Evolutionary conservation across 2,113 vertebrate genomes (phyloP), one percentile per base, ranked within the genome.

Genomic region (Triplophysa siluroides): DNA sequence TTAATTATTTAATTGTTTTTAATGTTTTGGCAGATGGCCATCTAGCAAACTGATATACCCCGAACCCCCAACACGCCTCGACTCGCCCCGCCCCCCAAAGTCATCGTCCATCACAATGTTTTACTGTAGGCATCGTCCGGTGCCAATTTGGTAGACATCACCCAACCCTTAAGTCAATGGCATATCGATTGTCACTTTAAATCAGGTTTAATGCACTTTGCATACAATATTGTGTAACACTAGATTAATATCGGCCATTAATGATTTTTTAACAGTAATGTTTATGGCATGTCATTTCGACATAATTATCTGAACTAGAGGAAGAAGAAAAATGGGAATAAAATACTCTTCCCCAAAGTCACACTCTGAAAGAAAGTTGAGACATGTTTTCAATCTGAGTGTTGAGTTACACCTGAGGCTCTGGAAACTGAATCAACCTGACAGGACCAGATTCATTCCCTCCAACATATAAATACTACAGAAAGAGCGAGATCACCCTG

Each of bases 401-500:
- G 88, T 85, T 84, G 79, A 78, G 84, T 88, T 87, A 38, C 79
- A 86, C 87, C 88, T 80, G 71, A 65, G 89, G 87, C 84, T 47
- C 63, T 84, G 83, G 76, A 87, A 90, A 87, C 81, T 82, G 78
- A 86, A 73, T 85, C 78, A 86, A 88, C 78, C 80, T 83, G 81
- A 88, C 77, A 67, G 60, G 78, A 77, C 56, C 13, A 47, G n/a
- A 79, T 41, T 70, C 19, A 33, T 78, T 16, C 61, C 56, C 26
- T 76, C 50, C 16, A 81, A 76, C 83, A 86, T 63, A 78, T 4
- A 84, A 74, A 81, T 68, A 58, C 69, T 24, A 78, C 19, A 52
- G 29, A 21, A n/a, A 13, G 58, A 19, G 64, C 68, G 29, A 10
- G 61, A 78, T 3, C 7, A 1, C 14, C 18, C 12, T 12, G 10